Conservation (phyloP, 2,113 vertebrate genomes). For the Grammomys surdaster region DNA sequence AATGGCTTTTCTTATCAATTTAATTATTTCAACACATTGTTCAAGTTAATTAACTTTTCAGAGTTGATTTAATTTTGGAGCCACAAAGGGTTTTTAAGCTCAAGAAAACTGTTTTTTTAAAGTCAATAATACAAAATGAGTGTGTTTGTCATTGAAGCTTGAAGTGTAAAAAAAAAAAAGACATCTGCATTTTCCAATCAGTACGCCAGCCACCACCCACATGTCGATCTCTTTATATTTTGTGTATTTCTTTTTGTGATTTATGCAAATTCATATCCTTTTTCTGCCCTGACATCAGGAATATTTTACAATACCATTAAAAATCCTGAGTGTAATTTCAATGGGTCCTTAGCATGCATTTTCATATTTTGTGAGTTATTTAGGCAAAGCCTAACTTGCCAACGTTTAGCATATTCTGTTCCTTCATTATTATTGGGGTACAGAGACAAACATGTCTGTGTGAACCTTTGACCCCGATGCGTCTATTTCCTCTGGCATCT, state of each 20-base stretch:
- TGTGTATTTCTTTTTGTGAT: not conserved
- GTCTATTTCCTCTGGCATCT: conserved; percentile 32
- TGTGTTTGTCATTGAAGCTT: conserved; percentile 14
- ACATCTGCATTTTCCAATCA: conserved; percentile 55
- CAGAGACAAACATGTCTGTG: not conserved
- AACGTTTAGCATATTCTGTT: not conserved
- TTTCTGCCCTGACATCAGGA: not conserved
- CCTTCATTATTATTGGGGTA: not conserved
- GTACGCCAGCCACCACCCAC: not conserved
- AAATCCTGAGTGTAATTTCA: not conserved
- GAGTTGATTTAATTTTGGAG: conserved; percentile 63
- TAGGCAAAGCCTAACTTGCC: not conserved
- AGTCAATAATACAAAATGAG: conserved; percentile 55
- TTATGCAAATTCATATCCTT: not conserved
- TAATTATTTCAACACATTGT: conserved; percentile 78
- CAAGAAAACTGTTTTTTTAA: conserved; percentile 60
- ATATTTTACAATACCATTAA: not conserved
- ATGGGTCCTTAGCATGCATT: not conserved
- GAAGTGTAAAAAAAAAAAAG: not conserved
- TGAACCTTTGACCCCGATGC: conserved; percentile 48
- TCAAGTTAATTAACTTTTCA: conserved; percentile 78
- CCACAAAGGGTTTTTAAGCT: conserved; percentile 47
- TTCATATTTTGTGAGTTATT: not conserved
- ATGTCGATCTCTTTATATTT: not conserved
- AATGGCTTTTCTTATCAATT: conserved; percentile 78